A percentile compares a stretch with the other conserved stretches of the same genome.
Conservation (phyloP, 2,113 vertebrate genomes). For the Romanogobio albipinnatus region DNA sequence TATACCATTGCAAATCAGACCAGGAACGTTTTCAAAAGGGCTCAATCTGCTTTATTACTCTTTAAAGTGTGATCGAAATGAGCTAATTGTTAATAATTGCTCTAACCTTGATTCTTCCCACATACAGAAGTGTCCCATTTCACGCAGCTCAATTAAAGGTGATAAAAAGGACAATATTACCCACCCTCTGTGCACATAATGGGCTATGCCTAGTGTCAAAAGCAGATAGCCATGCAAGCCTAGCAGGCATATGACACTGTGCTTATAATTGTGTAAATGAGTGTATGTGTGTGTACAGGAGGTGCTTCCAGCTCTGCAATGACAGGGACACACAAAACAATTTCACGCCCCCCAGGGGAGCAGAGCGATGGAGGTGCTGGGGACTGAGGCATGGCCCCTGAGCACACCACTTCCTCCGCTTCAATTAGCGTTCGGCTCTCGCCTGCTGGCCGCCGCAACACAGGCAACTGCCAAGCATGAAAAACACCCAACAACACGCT, state of each 20-base stretch:
- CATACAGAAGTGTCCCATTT: slow-evolving; percentile 32
- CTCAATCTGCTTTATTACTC: neutral
- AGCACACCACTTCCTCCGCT: slow-evolving; percentile 47
- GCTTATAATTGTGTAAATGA: slow-evolving; percentile 45
- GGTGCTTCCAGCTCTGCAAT: slow-evolving; percentile 26
- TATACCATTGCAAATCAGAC: neutral
- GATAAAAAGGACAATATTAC: slow-evolving; percentile 45
- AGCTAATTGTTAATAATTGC: slow-evolving; percentile 17
- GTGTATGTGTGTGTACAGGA: slow-evolving; percentile 43
- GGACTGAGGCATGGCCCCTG: slow-evolving; percentile 34
- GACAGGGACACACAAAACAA: slow-evolving; percentile 57
- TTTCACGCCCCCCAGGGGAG: slow-evolving; percentile 61
- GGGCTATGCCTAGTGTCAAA: slow-evolving; percentile 32
- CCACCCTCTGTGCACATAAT: slow-evolving; percentile 35
- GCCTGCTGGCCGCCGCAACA: slow-evolving; percentile 35
- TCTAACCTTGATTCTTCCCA: slow-evolving; percentile 31
- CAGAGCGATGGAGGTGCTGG: slow-evolving; percentile 20
- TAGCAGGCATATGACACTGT: slow-evolving; percentile 22
- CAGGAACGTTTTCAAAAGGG: neutral
- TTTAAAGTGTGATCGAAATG: neutral
- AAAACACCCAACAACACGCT: slow-evolving; percentile 32
- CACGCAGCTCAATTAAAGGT: slow-evolving; percentile 50
- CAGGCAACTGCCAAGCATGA: slow-evolving; percentile 39
- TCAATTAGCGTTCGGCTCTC: slow-evolving; percentile 56
- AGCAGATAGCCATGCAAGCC: slow-evolving; percentile 29